Evolutionary conservation across 2,797 vertebrate genomes (phyloP).

Genomic region (Falco biarmicus): DNA sequence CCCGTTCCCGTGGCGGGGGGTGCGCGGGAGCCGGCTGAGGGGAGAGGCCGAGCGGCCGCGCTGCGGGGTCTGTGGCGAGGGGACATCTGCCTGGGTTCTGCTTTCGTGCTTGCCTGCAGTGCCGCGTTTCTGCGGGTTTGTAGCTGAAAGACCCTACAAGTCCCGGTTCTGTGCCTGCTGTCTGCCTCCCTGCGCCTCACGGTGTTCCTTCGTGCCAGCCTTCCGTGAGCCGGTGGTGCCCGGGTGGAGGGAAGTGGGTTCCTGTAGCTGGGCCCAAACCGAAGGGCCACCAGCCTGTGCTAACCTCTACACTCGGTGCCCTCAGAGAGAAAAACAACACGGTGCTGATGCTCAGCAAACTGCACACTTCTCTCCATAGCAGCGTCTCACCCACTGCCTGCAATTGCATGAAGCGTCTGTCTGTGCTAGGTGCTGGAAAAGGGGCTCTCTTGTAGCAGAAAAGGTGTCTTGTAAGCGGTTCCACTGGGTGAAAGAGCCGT

Average conservation of each 20-base stretch:
- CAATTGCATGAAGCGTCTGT: background rate
- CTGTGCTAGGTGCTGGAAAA: background rate
- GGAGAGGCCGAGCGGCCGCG: accelerated
- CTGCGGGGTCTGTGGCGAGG: background rate
- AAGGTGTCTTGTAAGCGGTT: background rate
- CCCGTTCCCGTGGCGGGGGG: no score
- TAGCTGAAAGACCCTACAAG: no score
- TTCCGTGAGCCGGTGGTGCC: background rate
- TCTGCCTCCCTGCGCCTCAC: background rate
- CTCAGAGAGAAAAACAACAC: background rate
- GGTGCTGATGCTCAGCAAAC: background rate
- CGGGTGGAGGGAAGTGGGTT: background rate
- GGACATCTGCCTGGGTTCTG: background rate
- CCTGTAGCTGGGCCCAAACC: background rate
- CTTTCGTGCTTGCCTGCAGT: background rate
- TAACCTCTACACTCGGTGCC: background rate
- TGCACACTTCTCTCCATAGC: background rate
- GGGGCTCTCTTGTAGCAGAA: background rate
- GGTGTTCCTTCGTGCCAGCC: background rate
- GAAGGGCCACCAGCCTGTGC: background rate
- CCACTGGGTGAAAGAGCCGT: background rate
- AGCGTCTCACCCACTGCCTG: background rate
- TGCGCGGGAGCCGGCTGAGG: background rate
- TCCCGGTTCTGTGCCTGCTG: background rate
- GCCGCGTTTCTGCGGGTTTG: background rate